A percentile compares a stretch with the other conserved stretches of the same genome.
Evolutionary conservation across 2,113 vertebrate genomes (phyloP).

Genomic region (Phoenicopterus ruber): DNA sequence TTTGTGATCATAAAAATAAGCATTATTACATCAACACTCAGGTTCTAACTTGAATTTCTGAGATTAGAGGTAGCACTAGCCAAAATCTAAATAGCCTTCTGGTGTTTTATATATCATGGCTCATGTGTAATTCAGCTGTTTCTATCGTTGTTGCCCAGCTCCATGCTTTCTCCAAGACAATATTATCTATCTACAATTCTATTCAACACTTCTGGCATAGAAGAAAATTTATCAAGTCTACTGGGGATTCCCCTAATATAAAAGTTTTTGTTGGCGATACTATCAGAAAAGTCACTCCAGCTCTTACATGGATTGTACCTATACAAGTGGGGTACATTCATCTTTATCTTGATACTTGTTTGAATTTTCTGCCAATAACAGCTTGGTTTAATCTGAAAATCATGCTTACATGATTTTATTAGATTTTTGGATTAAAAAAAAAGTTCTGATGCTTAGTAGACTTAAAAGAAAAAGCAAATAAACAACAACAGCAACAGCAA

Average conservation of each 20-base stretch:
- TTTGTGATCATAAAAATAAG: not conserved
- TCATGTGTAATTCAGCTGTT: not conserved
- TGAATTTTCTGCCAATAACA: not conserved
- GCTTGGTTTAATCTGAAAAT: not conserved
- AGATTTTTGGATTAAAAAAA: not conserved
- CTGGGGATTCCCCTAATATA: not conserved
- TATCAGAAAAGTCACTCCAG: not conserved
- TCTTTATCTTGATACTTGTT: not conserved
- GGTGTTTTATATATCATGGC: not conserved
- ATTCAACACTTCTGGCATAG: not conserved
- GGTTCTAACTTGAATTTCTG: not conserved
- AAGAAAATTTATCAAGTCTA: not conserved
- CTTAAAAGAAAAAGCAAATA: not conserved
- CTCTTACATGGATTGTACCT: not conserved
- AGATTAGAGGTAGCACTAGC: not conserved
- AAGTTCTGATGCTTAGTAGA: not conserved
- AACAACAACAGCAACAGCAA: not conserved
- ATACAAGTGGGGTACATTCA: not conserved
- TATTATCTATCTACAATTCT: not conserved
- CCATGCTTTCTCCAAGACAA: not conserved
- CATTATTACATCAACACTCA: not conserved
- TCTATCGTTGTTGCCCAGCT: not conserved
- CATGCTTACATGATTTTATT: not conserved
- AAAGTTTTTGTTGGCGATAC: not conserved
- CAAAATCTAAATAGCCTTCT: not conserved